Evolutionary conservation across 53 echinoderm and acorn worm genomes (phyloP), one percentile per base, ranked within the genome.

Genomic region (Apostichopus leukothele): DNA sequence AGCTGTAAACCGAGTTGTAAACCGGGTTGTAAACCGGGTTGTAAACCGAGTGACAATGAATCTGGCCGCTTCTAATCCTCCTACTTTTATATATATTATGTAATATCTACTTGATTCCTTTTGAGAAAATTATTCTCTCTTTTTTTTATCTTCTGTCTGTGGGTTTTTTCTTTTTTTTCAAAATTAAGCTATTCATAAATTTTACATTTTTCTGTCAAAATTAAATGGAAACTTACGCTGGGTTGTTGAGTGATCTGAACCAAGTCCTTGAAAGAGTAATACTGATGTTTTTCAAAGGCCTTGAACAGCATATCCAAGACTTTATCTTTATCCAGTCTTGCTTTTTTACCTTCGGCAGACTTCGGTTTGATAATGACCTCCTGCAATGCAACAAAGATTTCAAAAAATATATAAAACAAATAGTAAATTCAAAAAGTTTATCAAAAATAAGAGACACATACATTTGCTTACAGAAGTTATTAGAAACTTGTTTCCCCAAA

Each of bases 271-370:
- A 97, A 92, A 21, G 92, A 90, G 53, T 97, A 97, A 89, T 95
- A 97, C 88, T 97, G 97, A 75, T 97, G 95, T 66, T 91, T 95
- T 86, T 97, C 97, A 93, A 97, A 97, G 6, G 97, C 97, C 74
- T 90, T 91, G 66, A 94, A 97, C 57, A 97, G 87, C 60, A 95
- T 88, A 51, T 97, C 97, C 89, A 92, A 91, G 21, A 97, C 92
- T 75, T 95, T 87, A 53, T 95, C 93, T 77, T 90, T 94, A 76
- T 97, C 97, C 88, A 92, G 57, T 13, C 97, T 90, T 2, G 97
- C 91, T 60, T 92, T 95, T 88, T 97, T 97, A 10, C 91, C 90
- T 50, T 90, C 89, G 19, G 92, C 95, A 57, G 91, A 92, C 92
- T 97, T 97, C 90, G 87, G 90, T 57, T 79, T 92, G 73, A 95